Base-by-base conservation (phyloP, 2,888 invertebrate species). In the Polyommatus iphigenia region DNA sequence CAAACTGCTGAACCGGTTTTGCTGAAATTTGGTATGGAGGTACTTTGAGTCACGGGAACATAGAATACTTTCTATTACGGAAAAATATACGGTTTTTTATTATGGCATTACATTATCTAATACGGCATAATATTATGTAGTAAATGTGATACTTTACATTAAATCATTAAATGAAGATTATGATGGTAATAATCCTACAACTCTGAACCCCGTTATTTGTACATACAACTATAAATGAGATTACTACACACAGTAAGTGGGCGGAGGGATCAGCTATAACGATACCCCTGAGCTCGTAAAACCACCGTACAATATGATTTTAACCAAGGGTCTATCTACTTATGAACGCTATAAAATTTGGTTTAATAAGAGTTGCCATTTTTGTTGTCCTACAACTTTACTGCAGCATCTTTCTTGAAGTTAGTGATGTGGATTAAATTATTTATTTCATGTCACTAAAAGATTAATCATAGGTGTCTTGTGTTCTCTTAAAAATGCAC, bases 271-370 rank as follows among this genome's bases (percentile, higher is more conserved):
- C 15, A 18, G 15, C 20, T 62, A 62, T 67, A 67, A 67, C 67
- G 29, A 67, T 32, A 67, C 32, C 29, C 67, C 29, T 67, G 15
- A 18, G 67, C 29, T 67, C 67, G 29, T 67, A 67, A 67, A 67
- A 67, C 32, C 29, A 67, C 15, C 67, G 29, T 67, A 67, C 67
- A 67, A 67, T 67, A 67, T 67, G 67, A 67, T 67, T 67, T 67
- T 67, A 29, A 32, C 29, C 67, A 67, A 67, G 67, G 67, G 29
- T 32, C 29, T 29, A 24, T 20, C 62, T 62, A 32, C 67, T 29
- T 67, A 67, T 29, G 32, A 67, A 67, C 67, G 6, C 67, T 67
- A 67, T 67, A 67, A 67, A 29, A 32, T 67, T 29, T 67, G 29
- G 67, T 67, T 6, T 67, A 32, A 29, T 67, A 18, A 67, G 13